Evolutionary conservation across 2,888 invertebrate genomes (phyloP).

Genomic region (Dendrolimus houi): DNA sequence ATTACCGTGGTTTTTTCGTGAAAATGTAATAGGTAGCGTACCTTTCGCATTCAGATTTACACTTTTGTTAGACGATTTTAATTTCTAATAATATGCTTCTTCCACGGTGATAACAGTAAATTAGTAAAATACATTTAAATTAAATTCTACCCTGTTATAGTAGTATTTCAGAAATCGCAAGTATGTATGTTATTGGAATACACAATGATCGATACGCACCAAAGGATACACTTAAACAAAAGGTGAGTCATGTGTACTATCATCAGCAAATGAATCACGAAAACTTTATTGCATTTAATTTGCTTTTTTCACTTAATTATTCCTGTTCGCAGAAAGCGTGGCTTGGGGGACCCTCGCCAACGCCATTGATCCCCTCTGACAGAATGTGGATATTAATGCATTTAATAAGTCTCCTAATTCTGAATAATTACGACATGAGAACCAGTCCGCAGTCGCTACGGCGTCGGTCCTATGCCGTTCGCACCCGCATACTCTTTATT

Average conservation of each 20-base stretch:
- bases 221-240: neutral
- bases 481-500: constrained; percentile 69
- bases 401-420: constrained; percentile 41
- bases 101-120: too few species aligned
- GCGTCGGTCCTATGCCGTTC: constrained; percentile 30
- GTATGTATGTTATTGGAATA: neutral
- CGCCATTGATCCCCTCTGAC: constrained; percentile 12
- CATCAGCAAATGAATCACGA: constrained; percentile 1
- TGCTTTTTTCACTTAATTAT: neutral
- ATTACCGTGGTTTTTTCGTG: too few species aligned
- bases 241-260: neutral
- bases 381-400: constrained; percentile 35
- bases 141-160: too few species aligned
- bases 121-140: too few species aligned
- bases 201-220: neutral
- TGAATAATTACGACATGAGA: constrained; percentile 57
- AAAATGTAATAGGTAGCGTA: too few species aligned
- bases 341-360: constrained; percentile 8
- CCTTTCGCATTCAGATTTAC: too few species aligned
- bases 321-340: neutral
- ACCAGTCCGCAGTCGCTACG: constrained; percentile 28
- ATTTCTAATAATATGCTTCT: too few species aligned
- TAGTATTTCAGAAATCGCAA: neutral
- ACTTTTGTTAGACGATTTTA: too few species aligned
- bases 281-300: neutral